Base-by-base conservation (phyloP, 2,888 invertebrate genomes). In the Drosophila cyrtoloma region DNA sequence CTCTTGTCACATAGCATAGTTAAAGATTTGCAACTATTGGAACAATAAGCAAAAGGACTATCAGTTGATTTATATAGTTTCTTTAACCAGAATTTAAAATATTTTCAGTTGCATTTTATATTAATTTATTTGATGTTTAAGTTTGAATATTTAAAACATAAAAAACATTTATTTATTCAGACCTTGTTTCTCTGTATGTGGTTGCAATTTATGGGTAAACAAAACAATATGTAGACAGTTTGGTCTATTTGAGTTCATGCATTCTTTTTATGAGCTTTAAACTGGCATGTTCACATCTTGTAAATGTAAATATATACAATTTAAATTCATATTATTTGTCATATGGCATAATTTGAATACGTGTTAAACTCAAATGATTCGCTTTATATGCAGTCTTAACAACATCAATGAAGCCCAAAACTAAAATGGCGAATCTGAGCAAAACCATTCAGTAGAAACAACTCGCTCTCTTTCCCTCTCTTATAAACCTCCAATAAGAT, bases 341-440 rank as follows among this genome's bases (percentile, higher is more conserved):
- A 51, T 44, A 47, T 77, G 58, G 63, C 66, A 71, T 58, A 67
- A 67, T 81, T 60, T 35, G 33, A 61, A 64, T 58, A 32, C 28
- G 61, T 47, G 65, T 50, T 47, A 16, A 39, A 7, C 30, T 12
- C 16, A 57, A 67, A 68, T 57, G 35, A 64, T 56, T 42, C 68
- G 81, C 61, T 61, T 57, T 42, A 52, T 35, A 61, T 63, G 58
- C 69, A 47, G 55, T 50, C 63, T 16, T 51, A 75, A 66, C 61
- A 50, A 62, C 58, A 70, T 66, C 59, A 33, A 71, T 63, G 74
- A 69, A 50, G 74, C 61, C 69, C 56, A 55, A 82, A 86, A 71
- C 74, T 86, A 90, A 90, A 86, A 86, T 86, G 91, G 91, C 91
- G 91, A 86, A 90, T 75, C 64, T 71, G 61, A 75, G 59, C 81